Conservation (phyloP, 2,113 vertebrate species). For the Psittacula cyanocephala region DNA sequence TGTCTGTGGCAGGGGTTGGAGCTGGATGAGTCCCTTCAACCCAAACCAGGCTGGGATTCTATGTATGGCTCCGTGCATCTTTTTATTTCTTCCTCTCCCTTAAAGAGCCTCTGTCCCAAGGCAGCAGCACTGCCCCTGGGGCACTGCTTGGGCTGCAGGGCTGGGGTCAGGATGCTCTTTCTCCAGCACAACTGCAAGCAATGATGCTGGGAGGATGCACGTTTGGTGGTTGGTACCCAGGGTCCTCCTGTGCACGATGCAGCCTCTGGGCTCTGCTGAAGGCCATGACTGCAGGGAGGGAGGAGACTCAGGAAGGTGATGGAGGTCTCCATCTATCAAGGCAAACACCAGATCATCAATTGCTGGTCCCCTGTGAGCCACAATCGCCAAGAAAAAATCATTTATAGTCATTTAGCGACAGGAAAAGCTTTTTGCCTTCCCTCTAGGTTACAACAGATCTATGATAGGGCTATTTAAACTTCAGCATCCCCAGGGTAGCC, state of each 20-base stretch:
- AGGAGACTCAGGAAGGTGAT: neutral
- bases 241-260: accelerated
- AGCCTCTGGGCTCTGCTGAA: neutral
- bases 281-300: neutral
- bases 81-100: no score
- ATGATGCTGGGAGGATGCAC: accelerated
- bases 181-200: accelerated
- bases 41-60: neutral
- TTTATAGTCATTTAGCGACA: neutral
- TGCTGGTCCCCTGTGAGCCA: neutral
- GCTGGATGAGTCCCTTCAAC: neutral
- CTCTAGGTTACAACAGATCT: constrained; percentile 26
- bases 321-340: neutral
- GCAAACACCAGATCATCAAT: neutral
- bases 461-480: constrained; percentile 21
- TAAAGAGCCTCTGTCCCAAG: accelerated
- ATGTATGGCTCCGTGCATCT: accelerated
- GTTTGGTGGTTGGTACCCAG: neutral
- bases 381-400: neutral
- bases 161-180: neutral
- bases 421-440: constrained; percentile 21
- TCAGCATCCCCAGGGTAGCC: constrained; percentile 26
- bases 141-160: neutral
- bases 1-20: neutral
- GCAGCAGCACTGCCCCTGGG: neutral